A percentile compares a stretch with the other conserved stretches of the same genome.
These are phyloP conservation scores for Mormyrus proboscirostris DNA, from an alignment of 2,797 vertebrate species.

Conservation along the genomic window DNA sequence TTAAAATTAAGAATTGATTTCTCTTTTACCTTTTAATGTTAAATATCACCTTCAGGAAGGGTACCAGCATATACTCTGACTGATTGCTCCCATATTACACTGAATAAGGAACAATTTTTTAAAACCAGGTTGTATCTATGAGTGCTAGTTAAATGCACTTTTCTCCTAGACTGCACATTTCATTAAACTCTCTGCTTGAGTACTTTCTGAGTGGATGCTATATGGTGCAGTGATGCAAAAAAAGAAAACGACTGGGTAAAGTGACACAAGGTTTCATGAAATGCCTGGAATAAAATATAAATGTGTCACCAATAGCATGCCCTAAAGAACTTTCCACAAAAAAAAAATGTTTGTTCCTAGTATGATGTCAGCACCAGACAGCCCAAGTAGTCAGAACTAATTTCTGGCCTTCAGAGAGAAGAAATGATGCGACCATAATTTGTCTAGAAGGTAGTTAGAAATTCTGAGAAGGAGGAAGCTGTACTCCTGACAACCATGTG, in stretches of 20 bases:
- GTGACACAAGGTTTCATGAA: neutral
- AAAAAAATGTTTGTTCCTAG: slow-evolving; percentile 18
- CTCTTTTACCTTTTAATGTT: slow-evolving; percentile 31
- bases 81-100: neutral
- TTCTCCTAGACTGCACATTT: too few relatives aligned
- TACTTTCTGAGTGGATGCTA: neutral
- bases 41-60: slow-evolving; percentile 2
- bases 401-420: neutral
- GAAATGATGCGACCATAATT: neutral
- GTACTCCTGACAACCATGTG: neutral
- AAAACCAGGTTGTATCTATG: slow-evolving; percentile 47
- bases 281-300: slow-evolving; percentile 17
- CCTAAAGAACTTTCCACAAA: neutral
- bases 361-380: slow-evolving; percentile 12
- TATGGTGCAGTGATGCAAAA: neutral
- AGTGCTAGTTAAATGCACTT: slow-evolving; percentile 56
- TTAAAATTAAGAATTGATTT: slow-evolving; percentile 50
- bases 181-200: neutral
- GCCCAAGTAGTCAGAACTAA: neutral
- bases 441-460: neutral
- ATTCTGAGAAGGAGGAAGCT: neutral
- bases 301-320: slow-evolving; percentile 28
- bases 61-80: slow-evolving; percentile 21
- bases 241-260: too few relatives aligned
- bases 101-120: neutral